Evolutionary conservation across 2,797 vertebrate species (phyloP).

Genomic region (Distichodus sexfasciatus): DNA sequence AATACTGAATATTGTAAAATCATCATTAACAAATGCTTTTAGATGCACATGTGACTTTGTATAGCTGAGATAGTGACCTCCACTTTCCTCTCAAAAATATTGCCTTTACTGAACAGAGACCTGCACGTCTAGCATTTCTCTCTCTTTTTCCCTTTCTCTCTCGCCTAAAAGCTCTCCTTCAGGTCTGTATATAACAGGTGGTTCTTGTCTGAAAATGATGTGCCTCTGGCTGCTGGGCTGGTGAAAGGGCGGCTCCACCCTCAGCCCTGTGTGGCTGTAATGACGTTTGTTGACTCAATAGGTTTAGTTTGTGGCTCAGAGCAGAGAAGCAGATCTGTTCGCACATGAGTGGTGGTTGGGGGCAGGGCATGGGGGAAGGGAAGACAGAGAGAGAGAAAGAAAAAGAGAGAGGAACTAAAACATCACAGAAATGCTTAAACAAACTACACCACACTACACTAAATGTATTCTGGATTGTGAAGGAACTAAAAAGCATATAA

Average conservation of each 20-base stretch:
- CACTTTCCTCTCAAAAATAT: too few relatives aligned
- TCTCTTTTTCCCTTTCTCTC: background rate
- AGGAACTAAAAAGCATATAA: too few relatives aligned
- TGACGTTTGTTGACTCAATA: conserved; percentile 83
- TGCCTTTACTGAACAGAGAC: too few relatives aligned
- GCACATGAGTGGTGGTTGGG: conserved; percentile 70
- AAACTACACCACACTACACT: too few relatives aligned
- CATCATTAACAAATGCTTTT: too few relatives aligned
- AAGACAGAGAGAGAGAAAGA: too few relatives aligned
- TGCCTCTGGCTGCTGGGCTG: conserved; percentile 64
- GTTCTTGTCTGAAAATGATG: conserved; percentile 73
- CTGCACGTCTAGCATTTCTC: conserved; percentile 5
- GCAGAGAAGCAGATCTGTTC: conserved; percentile 80
- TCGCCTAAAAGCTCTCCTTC: conserved; percentile 38
- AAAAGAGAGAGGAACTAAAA: too few relatives aligned
- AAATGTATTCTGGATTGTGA: too few relatives aligned
- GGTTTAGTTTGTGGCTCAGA: conserved; percentile 73
- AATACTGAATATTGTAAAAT: too few relatives aligned
- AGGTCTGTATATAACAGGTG: conserved; percentile 67
- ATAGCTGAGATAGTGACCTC: too few relatives aligned
- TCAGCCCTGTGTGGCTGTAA: conserved; percentile 59
- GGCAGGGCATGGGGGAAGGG: conserved; percentile 23
- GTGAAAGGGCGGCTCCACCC: conserved; percentile 67
- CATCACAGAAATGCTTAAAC: too few relatives aligned
- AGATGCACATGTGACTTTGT: too few relatives aligned